phyloP scores from a whole-genome alignment of 1,140 invertebrate species.

The Pinna nobilis region DNA sequence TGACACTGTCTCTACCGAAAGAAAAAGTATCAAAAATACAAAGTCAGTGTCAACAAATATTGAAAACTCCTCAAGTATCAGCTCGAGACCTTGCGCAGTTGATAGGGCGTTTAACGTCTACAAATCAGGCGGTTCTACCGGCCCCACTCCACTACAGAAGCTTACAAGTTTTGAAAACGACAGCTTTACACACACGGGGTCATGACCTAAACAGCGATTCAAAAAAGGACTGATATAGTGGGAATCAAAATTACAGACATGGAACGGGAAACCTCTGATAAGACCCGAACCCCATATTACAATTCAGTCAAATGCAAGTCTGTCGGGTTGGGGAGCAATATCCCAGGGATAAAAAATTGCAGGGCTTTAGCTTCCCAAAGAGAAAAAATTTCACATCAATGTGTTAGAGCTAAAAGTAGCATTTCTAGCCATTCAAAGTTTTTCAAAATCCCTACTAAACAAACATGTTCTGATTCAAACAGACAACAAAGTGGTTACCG shows the following conservation, averaged over 20 bases:
- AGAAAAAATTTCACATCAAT: constrained; percentile 4
- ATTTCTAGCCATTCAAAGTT: constrained; percentile 9
- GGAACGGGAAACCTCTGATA: constrained; percentile 18
- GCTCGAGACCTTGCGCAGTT: not conserved
- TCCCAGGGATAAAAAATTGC: constrained; percentile 3
- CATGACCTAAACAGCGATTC: not conserved
- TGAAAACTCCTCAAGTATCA: not conserved
- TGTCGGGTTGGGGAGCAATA: constrained; percentile 6
- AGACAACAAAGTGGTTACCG: constrained; percentile 11
- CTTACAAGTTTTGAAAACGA: constrained; percentile 7
- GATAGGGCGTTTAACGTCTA: constrained; percentile 4
- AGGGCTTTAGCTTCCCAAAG: not conserved
- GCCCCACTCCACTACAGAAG: constrained; percentile 10
- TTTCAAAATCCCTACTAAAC: constrained; percentile 2
- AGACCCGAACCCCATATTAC: constrained; percentile 5
- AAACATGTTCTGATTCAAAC: constrained; percentile 18
- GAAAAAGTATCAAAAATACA: not conserved
- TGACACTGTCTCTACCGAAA: not conserved
- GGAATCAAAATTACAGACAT: not conserved
- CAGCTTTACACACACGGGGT: not conserved
- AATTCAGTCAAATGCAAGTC: constrained; percentile 28
- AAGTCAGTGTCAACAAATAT: not conserved
- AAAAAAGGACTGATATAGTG: constrained; percentile 15
- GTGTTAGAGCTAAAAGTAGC: constrained; percentile 23
- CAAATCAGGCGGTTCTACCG: not conserved